Percentiles rank a stretch among this genome's conserved stretches.
These are phyloP conservation scores for Coregonus clupeaformis DNA, from an alignment of 2,113 vertebrate species.

Conservation along the genomic window DNA sequence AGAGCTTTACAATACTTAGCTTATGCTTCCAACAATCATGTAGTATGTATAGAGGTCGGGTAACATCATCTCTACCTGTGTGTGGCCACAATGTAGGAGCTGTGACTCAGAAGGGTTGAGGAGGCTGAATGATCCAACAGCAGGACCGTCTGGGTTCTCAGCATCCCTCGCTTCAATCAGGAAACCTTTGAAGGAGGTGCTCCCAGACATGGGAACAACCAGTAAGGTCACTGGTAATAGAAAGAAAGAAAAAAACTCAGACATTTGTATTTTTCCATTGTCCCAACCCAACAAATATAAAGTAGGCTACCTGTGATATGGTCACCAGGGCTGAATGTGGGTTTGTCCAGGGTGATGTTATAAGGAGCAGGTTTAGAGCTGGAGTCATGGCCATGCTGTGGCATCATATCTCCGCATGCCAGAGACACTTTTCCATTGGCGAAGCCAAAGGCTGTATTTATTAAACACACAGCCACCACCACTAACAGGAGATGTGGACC, in stretches of 20 bases:
- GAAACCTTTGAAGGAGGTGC: slow-evolving; percentile 77
- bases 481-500: slow-evolving; percentile 26
- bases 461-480: slow-evolving; percentile 21
- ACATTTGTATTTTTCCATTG: not conserved
- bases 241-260: not conserved
- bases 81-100: slow-evolving; percentile 73
- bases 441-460: slow-evolving; percentile 56
- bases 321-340: slow-evolving; percentile 74
- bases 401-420: slow-evolving; percentile 78
- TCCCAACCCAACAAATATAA: too few species aligned
- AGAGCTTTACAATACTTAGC: not conserved
- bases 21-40: not conserved
- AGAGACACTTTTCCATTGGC: slow-evolving; percentile 71
- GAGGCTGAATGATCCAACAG: slow-evolving; percentile 77
- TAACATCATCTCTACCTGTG: slow-evolving; percentile 64
- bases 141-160: slow-evolving; percentile 43
- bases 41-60: not conserved
- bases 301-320: slow-evolving; percentile 76
- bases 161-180: slow-evolving; percentile 81
- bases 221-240: slow-evolving; percentile 73
- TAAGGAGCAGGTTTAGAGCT: slow-evolving; percentile 62
- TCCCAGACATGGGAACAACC: slow-evolving; percentile 41
- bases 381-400: slow-evolving; percentile 67
- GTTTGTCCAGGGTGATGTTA: slow-evolving; percentile 67
- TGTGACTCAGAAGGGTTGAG: slow-evolving; percentile 68